Percentiles rank a stretch among this genome's conserved stretches.
These are phyloP conservation scores for Callorhinus ursinus DNA, from an alignment of 2,113 vertebrate species.

Conservation along the genomic window DNA sequence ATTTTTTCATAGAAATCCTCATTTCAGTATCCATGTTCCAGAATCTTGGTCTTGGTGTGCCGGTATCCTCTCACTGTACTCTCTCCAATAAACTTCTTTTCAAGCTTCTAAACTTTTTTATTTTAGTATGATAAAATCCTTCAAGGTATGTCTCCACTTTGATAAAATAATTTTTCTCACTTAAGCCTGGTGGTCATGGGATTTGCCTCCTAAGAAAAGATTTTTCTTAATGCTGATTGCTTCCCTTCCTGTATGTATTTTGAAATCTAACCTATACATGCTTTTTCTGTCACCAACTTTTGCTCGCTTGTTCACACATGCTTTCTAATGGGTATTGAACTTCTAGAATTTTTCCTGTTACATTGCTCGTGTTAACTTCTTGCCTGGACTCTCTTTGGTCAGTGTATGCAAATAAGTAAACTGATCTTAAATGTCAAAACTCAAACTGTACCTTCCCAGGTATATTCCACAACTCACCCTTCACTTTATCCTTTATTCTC, in stretches of 20 bases:
- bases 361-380: neutral
- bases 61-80: neutral
- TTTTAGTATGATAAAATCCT: neutral
- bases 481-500: neutral
- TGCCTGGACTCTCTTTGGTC: neutral
- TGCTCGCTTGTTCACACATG: neutral
- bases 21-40: neutral
- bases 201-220: neutral
- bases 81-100: neutral
- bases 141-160: neutral
- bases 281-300: neutral
- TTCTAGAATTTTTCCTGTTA: neutral
- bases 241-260: neutral
- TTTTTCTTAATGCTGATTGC: neutral
- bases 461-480: neutral
- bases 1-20: neutral
- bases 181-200: neutral
- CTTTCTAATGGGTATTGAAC: neutral
- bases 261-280: neutral
- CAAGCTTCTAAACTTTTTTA: neutral
- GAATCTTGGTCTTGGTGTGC: neutral
- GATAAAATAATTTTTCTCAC: neutral
- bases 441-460: neutral
- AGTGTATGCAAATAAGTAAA: neutral
- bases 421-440: neutral